Base-by-base conservation (phyloP, 1,140 invertebrate genomes). In the Hermetia illucens region DNA sequence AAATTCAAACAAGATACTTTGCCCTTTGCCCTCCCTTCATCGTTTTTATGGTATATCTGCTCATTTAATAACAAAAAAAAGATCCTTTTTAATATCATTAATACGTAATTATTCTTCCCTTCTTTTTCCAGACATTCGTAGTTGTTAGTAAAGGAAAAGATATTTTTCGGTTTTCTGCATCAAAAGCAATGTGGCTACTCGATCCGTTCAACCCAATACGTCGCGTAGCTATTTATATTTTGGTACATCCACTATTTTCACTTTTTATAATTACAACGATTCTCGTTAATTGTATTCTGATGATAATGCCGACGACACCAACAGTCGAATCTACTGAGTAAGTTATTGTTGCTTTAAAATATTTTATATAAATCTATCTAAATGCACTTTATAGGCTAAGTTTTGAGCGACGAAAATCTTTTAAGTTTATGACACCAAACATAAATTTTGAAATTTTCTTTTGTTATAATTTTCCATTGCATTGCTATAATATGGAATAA, bases 91-190 rank as follows among this genome's bases (percentile, higher is more conserved):
- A 21, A 21, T 40, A 19, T 18, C 8, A 8, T 21, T 21, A n/a
- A n/a, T 36, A 36, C 20, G 17, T 12, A 36, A 5, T 39, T 37
- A 36, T 45, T 48, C 44, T 17, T 60, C 51, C 40, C 54, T 41
- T 59, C 63, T 66, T 57, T 56, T 74, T 78, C 39, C 75, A 96
- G 92, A 95, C 91, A 62, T 96, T 96, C 73, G 82, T 94, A 72
- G 92, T 98, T 54, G 75, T 98, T 67, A 95, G 88, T 72, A 94
- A 85, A 75, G 91, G 92, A 69, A 93, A 90, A 75, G 89, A 93
- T 71, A 94, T 97, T 71, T 96, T 91, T 76, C 79, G 92, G 68
- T 98, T 97, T 76, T 93, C 86, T 69, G 89, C 92, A 58, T 90
- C 88, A 49, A 82, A 95, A 65, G 90, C 90, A 62, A 69, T 96